Conservation (phyloP, 2,113 vertebrate genomes). For the Lamprotornis superbus region DNA sequence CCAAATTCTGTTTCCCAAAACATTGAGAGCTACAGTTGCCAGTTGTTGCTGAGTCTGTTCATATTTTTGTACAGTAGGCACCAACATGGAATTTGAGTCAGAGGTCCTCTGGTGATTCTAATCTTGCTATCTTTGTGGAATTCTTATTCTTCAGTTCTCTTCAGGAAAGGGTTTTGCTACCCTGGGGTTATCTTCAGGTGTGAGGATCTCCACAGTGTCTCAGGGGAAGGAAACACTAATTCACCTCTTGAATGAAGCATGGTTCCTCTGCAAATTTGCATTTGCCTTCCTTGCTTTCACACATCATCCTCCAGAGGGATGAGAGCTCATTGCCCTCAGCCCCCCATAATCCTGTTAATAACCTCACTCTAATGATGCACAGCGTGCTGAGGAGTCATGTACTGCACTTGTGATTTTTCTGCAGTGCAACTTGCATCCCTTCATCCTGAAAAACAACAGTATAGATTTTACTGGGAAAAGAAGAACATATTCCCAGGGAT, state of each 20-base stretch:
- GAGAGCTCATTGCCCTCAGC: not conserved
- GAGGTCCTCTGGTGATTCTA: not conserved
- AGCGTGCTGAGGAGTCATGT: not conserved
- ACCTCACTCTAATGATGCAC: not conserved
- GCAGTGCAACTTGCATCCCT: not conserved
- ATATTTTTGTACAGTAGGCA: not conserved
- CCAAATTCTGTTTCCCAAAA: not conserved
- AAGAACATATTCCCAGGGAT: not conserved
- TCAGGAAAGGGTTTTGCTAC: not conserved
- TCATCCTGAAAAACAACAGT: not conserved
- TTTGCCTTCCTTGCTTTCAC: not conserved
- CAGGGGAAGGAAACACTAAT: not conserved
- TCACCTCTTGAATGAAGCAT: not conserved
- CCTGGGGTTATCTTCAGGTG: not conserved
- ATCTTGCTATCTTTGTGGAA: not conserved
- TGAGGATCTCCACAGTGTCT: not conserved
- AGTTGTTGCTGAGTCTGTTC: not conserved
- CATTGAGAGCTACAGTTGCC: not conserved
- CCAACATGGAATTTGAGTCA: not conserved
- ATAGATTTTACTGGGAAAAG: not conserved
- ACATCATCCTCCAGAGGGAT: not conserved
- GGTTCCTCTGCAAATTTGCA: not conserved
- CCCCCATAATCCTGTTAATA: not conserved
- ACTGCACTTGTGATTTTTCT: not conserved
- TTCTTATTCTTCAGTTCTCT: not conserved